Evolutionary conservation across 2,113 vertebrate species (phyloP).

Genomic region (Dendrocopos noguchii): DNA sequence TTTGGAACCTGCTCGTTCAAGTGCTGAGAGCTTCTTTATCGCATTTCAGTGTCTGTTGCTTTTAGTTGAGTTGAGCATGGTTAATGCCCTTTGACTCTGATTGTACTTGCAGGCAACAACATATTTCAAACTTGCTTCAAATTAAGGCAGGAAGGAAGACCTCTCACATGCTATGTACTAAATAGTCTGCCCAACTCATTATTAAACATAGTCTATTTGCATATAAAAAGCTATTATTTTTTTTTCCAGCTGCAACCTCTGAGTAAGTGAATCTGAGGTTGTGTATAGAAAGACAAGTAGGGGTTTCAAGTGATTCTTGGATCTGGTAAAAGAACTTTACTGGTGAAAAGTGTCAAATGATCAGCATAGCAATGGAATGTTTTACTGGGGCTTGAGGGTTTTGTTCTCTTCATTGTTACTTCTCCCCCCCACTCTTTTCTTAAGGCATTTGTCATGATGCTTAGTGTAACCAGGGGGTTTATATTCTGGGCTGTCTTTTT

Average conservation of each 20-base stretch:
- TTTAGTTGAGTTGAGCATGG: neutral
- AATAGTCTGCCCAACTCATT: neutral
- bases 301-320: neutral
- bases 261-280: neutral
- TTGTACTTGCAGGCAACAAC: neutral
- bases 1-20: neutral
- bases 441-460: neutral
- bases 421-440: neutral
- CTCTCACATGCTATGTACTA: neutral
- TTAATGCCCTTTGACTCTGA: neutral
- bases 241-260: neutral
- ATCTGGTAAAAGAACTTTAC: neutral
- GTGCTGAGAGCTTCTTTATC: neutral
- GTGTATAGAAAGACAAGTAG: neutral
- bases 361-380: accelerated
- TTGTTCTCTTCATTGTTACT: neutral
- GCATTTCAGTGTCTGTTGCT: neutral
- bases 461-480: neutral
- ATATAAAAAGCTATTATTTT: neutral
- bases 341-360: neutral
- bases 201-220: neutral
- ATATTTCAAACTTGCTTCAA: neutral
- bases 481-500: neutral
- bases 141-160: neutral
- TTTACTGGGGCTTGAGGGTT: neutral